Evolutionary conservation across 2,888 invertebrate genomes (phyloP).

Genomic region (Microctonus aethiopoides): DNA sequence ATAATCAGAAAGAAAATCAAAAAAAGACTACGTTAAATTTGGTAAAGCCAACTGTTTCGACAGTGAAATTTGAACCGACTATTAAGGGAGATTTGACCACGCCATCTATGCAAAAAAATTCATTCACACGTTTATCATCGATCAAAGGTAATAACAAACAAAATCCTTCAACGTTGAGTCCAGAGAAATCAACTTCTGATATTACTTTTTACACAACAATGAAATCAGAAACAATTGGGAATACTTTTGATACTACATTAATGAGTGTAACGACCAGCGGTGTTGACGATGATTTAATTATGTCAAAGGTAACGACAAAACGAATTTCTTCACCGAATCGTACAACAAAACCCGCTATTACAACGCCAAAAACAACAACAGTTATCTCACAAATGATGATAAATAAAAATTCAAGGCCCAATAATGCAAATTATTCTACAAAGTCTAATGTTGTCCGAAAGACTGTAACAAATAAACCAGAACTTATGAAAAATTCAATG

Average conservation of each 20-base stretch:
- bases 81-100: constrained; percentile 37
- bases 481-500: constrained; percentile 42
- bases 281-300: background rate
- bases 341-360: constrained; percentile 44
- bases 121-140: constrained; percentile 14
- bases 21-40: constrained; percentile 4
- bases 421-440: constrained; percentile 25
- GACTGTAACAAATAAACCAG: constrained; percentile 44
- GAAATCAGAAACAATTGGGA: constrained; percentile 29
- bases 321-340: constrained; percentile 38
- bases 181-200: constrained; percentile 24
- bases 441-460: constrained; percentile 45
- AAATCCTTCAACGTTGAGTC: constrained; percentile 25
- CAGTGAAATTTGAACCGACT: constrained; percentile 27
- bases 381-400: constrained; percentile 43
- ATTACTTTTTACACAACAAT: constrained; percentile 24
- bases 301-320: constrained; percentile 38
- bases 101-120: constrained; percentile 32
- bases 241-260: background rate
- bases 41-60: constrained; percentile 15
- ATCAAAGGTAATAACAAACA: constrained; percentile 31
- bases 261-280: background rate
- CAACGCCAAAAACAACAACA: constrained; percentile 43
- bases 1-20: constrained; percentile 19
- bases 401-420: constrained; percentile 39